Conservation (phyloP, 2,797 vertebrate species). For the Cuculus canorus region DNA sequence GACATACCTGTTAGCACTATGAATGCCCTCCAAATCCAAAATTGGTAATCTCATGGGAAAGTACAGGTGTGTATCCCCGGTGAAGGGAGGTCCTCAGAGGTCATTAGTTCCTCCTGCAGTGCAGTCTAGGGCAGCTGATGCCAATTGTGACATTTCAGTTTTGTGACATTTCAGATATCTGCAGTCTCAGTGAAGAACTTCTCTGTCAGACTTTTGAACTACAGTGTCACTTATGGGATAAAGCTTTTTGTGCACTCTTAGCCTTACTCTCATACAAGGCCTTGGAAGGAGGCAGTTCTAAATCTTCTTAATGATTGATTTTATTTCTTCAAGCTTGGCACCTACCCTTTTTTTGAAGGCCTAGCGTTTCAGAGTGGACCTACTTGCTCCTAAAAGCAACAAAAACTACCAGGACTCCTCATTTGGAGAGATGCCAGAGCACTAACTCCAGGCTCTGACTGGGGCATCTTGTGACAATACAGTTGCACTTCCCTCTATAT, state of each 20-base stretch:
- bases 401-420: neutral
- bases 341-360: neutral
- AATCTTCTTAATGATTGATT: neutral
- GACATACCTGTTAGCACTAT: neutral
- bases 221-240: neutral
- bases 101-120: neutral
- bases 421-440: neutral
- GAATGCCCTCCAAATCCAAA: neutral
- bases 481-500: neutral
- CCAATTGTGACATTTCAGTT: neutral
- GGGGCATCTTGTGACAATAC: neutral
- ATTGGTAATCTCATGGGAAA: neutral
- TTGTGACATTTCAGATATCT: neutral
- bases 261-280: neutral
- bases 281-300: neutral
- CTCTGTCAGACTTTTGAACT: neutral
- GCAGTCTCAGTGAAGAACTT: neutral
- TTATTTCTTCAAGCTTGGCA: neutral
- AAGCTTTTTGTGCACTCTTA: neutral
- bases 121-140: neutral
- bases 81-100: neutral
- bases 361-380: neutral
- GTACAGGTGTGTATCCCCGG: neutral
- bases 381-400: neutral
- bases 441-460: neutral